Evolutionary conservation across 2,888 invertebrate genomes (phyloP).

Genomic region (Polia nebulosa): DNA sequence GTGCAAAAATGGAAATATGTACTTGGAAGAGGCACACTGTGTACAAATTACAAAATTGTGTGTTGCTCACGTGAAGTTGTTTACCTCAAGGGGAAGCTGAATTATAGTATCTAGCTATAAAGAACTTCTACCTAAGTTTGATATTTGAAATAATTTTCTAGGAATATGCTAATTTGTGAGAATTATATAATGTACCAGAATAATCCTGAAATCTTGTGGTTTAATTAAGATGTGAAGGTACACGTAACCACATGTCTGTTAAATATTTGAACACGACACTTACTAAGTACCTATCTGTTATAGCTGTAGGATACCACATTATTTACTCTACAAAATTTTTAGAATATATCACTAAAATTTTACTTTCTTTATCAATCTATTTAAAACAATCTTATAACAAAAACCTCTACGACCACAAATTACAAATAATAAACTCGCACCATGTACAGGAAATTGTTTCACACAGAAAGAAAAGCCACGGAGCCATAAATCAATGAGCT

Average conservation of each 20-base stretch:
- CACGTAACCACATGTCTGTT: slow-evolving; percentile 1
- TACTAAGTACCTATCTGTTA: not conserved
- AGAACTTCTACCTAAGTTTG: not conserved
- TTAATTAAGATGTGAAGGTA: slow-evolving; percentile 12
- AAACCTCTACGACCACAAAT: slow-evolving; percentile 43
- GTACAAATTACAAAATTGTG: slow-evolving; percentile 53
- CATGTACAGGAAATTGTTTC: slow-evolving; percentile 36
- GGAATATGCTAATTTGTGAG: slow-evolving; percentile 6
- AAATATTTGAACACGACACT: not conserved
- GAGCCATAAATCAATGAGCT: slow-evolving; percentile 39
- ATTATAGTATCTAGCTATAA: slow-evolving; percentile 10
- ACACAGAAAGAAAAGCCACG: slow-evolving; percentile 35
- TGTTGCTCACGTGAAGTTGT: slow-evolving; percentile 35
- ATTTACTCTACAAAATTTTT: not conserved
- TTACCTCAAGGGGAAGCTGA: slow-evolving; percentile 14
- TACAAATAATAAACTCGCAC: slow-evolving; percentile 28
- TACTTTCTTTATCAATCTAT: slow-evolving; percentile 5
- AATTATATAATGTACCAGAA: slow-evolving; percentile 7
- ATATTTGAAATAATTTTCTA: not conserved
- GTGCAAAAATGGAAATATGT: slow-evolving; percentile 57
- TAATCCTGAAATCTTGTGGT: slow-evolving; percentile 6
- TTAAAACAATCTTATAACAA: slow-evolving; percentile 1
- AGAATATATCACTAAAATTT: not conserved
- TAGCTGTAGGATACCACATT: not conserved
- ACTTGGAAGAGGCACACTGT: slow-evolving; percentile 44